Evolutionary conservation across 2,113 vertebrate species (phyloP).

Genomic region (Hyperoodon ampullatus): DNA sequence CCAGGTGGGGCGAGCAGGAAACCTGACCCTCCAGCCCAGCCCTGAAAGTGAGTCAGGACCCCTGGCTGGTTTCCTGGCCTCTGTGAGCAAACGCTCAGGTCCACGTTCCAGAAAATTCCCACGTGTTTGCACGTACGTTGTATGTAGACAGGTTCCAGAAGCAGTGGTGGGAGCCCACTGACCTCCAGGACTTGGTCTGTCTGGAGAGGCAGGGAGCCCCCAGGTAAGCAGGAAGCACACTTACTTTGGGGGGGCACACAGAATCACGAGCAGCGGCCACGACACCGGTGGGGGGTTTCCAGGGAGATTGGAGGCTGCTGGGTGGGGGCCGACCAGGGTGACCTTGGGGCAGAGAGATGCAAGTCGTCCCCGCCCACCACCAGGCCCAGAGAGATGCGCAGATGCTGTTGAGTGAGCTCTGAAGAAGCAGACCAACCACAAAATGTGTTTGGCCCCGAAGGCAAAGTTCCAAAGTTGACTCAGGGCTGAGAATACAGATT

Average conservation of each 20-base stretch:
- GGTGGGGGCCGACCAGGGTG: too few species aligned
- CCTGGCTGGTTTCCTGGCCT: neutral
- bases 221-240: accelerated
- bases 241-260: accelerated
- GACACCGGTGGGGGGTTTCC: neutral
- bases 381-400: neutral
- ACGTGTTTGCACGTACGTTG: accelerated
- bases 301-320: accelerated
- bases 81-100: neutral
- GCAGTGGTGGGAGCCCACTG: accelerated
- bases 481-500: neutral
- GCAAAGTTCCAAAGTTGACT: too few species aligned
- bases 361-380: accelerated
- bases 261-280: accelerated
- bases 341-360: neutral
- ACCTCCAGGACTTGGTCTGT: neutral
- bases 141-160: too few species aligned
- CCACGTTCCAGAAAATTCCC: accelerated
- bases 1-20: neutral
- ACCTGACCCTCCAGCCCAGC: neutral
- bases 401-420: neutral
- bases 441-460: neutral
- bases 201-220: too few species aligned
- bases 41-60: accelerated
- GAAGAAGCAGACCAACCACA: neutral